Percentiles rank a stretch among this genome's conserved stretches.
Evolutionary conservation across 2,888 invertebrate species (phyloP).

Genomic region (Ophraella communa): DNA sequence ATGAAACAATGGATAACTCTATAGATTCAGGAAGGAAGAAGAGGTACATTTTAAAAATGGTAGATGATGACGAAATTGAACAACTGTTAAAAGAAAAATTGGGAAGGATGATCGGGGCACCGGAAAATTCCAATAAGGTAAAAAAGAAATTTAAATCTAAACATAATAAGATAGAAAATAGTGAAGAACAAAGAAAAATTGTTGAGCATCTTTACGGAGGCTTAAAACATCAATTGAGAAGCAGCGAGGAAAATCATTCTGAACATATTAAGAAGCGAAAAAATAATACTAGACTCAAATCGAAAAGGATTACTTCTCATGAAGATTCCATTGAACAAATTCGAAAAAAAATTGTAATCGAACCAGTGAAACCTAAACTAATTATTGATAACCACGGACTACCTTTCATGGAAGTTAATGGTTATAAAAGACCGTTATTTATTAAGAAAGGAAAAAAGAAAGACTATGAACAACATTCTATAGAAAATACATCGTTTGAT

Average conservation of each 20-base stretch:
- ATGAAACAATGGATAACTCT: slow-evolving; percentile 18
- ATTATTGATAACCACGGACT: slow-evolving; percentile 52
- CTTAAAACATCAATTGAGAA: neutral
- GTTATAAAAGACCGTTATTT: slow-evolving; percentile 48
- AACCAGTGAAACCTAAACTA: slow-evolving; percentile 49
- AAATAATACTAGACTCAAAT: neutral
- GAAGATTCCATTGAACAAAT: slow-evolving; percentile 30
- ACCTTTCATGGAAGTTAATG: slow-evolving; percentile 51
- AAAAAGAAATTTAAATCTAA: slow-evolving; percentile 6
- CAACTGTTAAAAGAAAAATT: slow-evolving; percentile 51
- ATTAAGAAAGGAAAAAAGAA: slow-evolving; percentile 25
- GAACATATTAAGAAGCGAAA: neutral
- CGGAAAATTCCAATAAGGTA: slow-evolving; percentile 16
- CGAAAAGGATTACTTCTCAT: slow-evolving; percentile 9
- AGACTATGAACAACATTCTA: neutral
- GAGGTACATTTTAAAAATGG: slow-evolving; percentile 51
- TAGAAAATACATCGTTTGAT: slow-evolving; percentile 19
- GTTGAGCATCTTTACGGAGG: neutral
- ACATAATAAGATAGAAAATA: slow-evolving; percentile 3
- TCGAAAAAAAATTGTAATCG: slow-evolving; percentile 43
- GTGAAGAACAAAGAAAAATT: slow-evolving; percentile 5
- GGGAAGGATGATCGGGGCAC: slow-evolving; percentile 32
- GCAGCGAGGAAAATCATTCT: neutral
- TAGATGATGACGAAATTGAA: slow-evolving; percentile 52
- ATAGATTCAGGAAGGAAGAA: slow-evolving; percentile 41